Conservation (phyloP, 2,797 vertebrate genomes). For the Protonibea diacanthus region DNA sequence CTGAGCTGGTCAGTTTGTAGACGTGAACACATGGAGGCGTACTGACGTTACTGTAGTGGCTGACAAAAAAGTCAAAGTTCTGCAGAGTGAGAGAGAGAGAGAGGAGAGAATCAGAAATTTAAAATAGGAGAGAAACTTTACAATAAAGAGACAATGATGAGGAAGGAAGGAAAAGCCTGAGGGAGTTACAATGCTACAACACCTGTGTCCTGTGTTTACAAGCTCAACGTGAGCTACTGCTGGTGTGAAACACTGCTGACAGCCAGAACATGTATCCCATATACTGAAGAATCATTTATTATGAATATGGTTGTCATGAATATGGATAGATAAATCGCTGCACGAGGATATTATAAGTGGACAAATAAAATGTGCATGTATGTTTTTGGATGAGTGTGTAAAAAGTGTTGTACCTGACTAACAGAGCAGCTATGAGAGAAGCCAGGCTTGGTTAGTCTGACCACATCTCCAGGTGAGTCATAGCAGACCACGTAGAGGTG, state of each 20-base stretch:
- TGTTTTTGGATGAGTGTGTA: background rate
- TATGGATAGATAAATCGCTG: background rate
- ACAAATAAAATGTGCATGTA: background rate
- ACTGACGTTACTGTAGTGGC: constrained; percentile 97
- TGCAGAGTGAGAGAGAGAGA: constrained; percentile 61
- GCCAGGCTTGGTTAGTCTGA: constrained; percentile 90
- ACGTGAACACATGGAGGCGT: constrained; percentile 96
- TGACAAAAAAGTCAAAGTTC: constrained; percentile 99
- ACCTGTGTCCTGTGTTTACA: background rate
- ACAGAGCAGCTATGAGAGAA: constrained; percentile 94
- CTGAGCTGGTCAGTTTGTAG: constrained; percentile 92
- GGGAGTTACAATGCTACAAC: background rate
- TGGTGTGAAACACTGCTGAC: background rate
- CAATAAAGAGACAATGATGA: background rate
- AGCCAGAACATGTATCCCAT: background rate
- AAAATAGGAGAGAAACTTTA: background rate
- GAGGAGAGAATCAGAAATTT: background rate
- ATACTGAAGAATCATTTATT: background rate
- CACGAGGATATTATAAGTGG: background rate
- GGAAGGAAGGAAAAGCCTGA: background rate
- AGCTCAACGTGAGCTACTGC: background rate
- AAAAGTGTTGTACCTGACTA: constrained; percentile 89
- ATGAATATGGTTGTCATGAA: too few species aligned
- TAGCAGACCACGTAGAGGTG: constrained; percentile 95
- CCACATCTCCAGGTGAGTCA: constrained; percentile 86